These are phyloP conservation scores for Magallana gigas DNA, from an alignment of 1,140 invertebrate species.

Conservation along the genomic window DNA sequence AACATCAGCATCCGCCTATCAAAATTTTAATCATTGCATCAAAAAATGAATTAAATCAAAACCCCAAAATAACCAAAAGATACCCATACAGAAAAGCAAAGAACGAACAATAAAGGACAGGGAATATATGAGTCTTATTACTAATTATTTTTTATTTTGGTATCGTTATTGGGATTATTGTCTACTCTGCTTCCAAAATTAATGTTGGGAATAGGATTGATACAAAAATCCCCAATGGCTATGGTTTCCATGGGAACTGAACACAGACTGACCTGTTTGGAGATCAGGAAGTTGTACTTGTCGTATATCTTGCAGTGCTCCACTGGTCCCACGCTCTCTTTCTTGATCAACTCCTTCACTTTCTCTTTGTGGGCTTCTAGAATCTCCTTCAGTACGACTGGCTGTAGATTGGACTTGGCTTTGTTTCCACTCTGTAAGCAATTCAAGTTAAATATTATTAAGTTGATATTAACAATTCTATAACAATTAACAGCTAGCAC, in stretches of 20 bases:
- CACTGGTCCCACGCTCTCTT: slow-evolving; percentile 75
- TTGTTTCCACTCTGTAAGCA: slow-evolving; percentile 66
- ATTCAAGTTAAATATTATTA: not conserved
- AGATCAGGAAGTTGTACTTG: slow-evolving; percentile 89
- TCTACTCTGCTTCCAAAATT: no score
- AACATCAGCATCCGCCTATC: slow-evolving; percentile 82
- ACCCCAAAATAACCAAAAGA: not conserved
- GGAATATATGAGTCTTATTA: not conserved
- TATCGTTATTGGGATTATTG: not conserved
- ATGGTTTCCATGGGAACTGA: no score
- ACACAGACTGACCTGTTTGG: slow-evolving; percentile 82
- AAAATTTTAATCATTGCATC: no score
- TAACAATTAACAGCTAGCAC: no score
- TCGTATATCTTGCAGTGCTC: slow-evolving; percentile 81
- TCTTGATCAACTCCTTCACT: slow-evolving; percentile 72
- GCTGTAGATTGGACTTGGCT: slow-evolving; percentile 74
- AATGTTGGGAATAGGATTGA: no score
- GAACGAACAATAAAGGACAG: not conserved
- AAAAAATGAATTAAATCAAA: no score
- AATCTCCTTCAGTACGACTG: slow-evolving; percentile 77
- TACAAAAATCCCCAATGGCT: no score
- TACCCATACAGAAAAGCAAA: not conserved
- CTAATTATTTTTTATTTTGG: not conserved
- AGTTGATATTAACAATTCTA: no score
- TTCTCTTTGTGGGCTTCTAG: slow-evolving; percentile 74